Percentiles rank a stretch among this genome's conserved stretches.
phyloP scores from a whole-genome alignment of 2,797 vertebrate species.

The Lindbergichthys nudifrons region DNA sequence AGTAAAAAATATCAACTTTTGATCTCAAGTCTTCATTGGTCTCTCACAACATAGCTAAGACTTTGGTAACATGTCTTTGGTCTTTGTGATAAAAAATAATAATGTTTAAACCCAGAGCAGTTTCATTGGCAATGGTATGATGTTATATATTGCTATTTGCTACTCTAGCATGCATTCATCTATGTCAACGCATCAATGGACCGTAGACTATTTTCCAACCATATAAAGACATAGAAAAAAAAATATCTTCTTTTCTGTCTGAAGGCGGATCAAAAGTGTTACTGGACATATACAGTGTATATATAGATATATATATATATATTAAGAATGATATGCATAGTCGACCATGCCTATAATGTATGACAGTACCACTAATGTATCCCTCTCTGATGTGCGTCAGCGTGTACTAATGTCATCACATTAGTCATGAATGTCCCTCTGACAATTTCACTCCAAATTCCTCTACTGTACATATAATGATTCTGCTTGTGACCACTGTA shows the following conservation, averaged over 20 bases:
- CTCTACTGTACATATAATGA: background rate
- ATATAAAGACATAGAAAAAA: background rate
- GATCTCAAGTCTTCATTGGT: background rate
- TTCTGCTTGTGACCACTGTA: background rate
- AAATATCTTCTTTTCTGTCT: background rate
- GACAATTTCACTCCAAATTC: background rate
- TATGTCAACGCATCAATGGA: background rate
- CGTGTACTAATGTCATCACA: constrained; percentile 2
- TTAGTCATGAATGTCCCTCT: constrained; percentile 9
- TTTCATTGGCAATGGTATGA: too few relatives aligned
- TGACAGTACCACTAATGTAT: constrained; percentile 4
- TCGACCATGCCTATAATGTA: background rate
- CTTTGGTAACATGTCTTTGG: background rate
- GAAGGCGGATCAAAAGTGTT: background rate
- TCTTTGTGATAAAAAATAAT: background rate
- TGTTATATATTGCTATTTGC: too few relatives aligned
- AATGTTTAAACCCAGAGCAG: too few relatives aligned
- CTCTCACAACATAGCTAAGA: background rate
- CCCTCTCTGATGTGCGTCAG: background rate
- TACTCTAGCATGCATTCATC: too few relatives aligned
- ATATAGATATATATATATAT: too few relatives aligned
- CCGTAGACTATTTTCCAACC: background rate
- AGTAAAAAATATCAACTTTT: constrained; percentile 7
- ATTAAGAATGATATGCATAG: background rate
- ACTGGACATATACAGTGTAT: background rate